Conservation (phyloP, 2,888 invertebrate genomes). For the Gymnoscelis rufifasciata region DNA sequence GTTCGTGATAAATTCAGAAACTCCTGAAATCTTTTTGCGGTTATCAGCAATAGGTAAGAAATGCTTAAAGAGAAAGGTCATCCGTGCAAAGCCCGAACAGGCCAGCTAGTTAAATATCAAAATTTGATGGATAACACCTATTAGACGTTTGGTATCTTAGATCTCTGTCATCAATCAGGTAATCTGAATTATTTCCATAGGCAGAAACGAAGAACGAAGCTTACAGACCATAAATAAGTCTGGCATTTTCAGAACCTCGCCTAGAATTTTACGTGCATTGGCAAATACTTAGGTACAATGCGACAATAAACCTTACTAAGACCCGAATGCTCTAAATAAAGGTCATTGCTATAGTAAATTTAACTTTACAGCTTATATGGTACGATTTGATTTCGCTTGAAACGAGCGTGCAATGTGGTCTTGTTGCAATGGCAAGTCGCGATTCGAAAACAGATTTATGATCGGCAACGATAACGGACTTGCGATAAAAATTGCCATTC, state of each 20-base stretch:
- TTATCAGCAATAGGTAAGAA: no score
- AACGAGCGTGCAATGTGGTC: conserved; percentile 43
- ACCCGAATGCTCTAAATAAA: conserved; percentile 57
- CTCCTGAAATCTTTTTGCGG: no score
- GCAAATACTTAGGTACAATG: conserved; percentile 77
- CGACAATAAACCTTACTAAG: conserved; percentile 61
- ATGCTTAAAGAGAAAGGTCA: no score
- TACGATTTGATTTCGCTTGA: conserved; percentile 53
- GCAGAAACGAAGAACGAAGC: conserved; percentile 26
- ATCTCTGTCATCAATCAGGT: no score
- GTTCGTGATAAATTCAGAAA: no score
- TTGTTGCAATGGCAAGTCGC: conserved; percentile 67
- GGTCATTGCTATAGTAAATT: conserved; percentile 50
- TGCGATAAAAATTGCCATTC: conserved; percentile 75
- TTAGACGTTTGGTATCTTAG: no score
- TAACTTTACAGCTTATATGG: conserved; percentile 50
- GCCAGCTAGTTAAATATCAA: no score
- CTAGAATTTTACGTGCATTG: conserved; percentile 76
- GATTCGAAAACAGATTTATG: conserved; percentile 79
- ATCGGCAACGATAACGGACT: conserved; percentile 75
- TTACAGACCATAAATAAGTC: conserved; percentile 68
- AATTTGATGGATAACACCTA: no score
- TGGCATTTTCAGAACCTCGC: conserved; percentile 72
- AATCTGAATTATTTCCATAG: conserved; percentile 28
- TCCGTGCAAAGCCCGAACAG: no score